A percentile compares a stretch with the other conserved stretches of the same genome.
phyloP scores from a whole-genome alignment of 2,113 vertebrate species.

The Uria aalge region DNA sequence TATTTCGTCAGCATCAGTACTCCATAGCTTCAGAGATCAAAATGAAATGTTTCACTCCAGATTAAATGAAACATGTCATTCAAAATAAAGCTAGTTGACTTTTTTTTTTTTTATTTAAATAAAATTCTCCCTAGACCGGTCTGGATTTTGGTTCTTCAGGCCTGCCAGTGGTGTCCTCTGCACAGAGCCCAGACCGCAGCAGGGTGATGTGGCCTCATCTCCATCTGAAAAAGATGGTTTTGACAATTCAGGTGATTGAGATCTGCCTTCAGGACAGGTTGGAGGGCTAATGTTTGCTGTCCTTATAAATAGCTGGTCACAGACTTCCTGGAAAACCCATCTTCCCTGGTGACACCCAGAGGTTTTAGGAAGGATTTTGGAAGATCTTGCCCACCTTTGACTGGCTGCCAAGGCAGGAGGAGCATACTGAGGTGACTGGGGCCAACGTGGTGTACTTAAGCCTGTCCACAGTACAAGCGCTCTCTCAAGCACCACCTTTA shows the following conservation, averaged over 20 bases:
- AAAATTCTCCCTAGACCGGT: neutral
- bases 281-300: neutral
- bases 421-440: neutral
- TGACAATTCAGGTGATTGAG: neutral
- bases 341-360: neutral
- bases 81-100: neutral
- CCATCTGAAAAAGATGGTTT: neutral
- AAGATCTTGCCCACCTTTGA: neutral
- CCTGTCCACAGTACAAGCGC: fast-evolving
- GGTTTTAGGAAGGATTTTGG: neutral
- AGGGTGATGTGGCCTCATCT: neutral
- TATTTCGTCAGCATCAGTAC: neutral
- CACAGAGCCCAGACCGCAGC: neutral
- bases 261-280: neutral
- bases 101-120: too few relatives aligned
- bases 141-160: neutral
- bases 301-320: neutral
- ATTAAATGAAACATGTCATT: neutral
- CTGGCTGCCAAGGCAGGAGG: neutral
- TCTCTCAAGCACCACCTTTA: neutral
- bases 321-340: neutral
- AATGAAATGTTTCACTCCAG: neutral
- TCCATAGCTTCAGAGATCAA: neutral
- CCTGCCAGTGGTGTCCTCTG: neutral
- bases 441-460: fast-evolving